phyloP scores from a whole-genome alignment of 1,140 invertebrate species.

The Trichogramma pretiosum region DNA sequence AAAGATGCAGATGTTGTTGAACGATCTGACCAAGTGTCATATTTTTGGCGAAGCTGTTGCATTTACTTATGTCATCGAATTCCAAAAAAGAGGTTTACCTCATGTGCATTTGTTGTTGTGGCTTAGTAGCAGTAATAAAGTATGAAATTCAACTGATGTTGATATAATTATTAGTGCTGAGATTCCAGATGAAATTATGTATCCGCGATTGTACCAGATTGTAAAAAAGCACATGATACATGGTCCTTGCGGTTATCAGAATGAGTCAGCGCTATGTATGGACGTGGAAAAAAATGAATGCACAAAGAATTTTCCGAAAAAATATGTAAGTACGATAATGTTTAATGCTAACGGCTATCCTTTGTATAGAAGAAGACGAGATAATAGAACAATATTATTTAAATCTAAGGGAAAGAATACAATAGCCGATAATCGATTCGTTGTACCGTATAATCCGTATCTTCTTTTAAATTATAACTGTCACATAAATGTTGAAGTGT shows the following conservation, averaged over 20 bases:
- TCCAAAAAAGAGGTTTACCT: conserved; percentile 8
- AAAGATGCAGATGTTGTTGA: not conserved
- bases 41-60: conserved; percentile 5
- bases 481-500: conserved; percentile 8
- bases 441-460: conserved; percentile 14
- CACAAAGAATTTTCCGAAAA: conserved; percentile 14
- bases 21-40: not conserved
- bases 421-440: conserved; percentile 7
- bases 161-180: conserved; percentile 1
- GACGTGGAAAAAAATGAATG: conserved; percentile 1
- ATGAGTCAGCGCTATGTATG: conserved; percentile 20
- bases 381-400: not conserved
- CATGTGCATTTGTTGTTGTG: conserved; percentile 12
- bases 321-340: not conserved
- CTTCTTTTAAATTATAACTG: conserved; percentile 4
- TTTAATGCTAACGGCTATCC: not conserved
- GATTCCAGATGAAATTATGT: not conserved
- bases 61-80: conserved; percentile 2
- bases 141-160: not conserved
- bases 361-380: not conserved
- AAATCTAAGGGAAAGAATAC: not conserved
- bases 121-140: not conserved
- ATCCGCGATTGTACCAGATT: not conserved
- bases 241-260: not conserved
- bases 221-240: conserved; percentile 1